phyloP scores from a whole-genome alignment of 2,797 vertebrate species.

The Crocodylus rhombifer region DNA sequence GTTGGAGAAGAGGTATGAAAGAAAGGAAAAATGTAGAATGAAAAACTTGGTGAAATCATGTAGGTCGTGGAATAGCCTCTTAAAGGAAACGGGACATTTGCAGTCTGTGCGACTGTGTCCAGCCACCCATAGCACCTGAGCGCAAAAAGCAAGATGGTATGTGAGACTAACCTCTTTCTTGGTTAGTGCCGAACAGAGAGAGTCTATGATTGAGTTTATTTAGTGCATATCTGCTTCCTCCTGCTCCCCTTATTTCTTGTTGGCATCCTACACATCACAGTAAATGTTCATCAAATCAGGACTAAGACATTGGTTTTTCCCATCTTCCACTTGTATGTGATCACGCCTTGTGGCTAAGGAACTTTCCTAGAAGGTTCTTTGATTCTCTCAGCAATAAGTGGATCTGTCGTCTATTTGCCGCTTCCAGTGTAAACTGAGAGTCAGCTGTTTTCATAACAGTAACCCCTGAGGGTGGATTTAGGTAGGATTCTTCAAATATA shows the following conservation, averaged over 20 bases:
- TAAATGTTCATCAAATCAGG: background rate
- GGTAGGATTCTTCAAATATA: too few relatives aligned
- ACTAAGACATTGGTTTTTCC: background rate
- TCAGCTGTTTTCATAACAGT: background rate
- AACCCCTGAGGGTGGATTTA: background rate
- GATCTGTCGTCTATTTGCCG: background rate
- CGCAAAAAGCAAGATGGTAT: background rate
- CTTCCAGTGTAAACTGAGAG: background rate
- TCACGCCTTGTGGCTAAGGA: background rate
- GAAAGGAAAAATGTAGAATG: background rate
- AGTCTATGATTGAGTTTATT: background rate
- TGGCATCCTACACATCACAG: background rate
- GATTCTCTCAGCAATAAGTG: background rate
- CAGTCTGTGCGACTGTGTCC: background rate
- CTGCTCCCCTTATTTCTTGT: too few relatives aligned
- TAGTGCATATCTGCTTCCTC: too few relatives aligned
- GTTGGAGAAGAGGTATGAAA: background rate
- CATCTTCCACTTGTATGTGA: background rate
- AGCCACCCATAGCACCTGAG: background rate
- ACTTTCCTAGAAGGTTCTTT: background rate
- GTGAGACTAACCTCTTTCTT: background rate
- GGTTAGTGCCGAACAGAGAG: background rate
- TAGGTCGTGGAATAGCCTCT: background rate
- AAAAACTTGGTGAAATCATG: background rate
- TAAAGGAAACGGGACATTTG: background rate